phyloP scores from a whole-genome alignment of 2,888 invertebrate species.

The Blastobasis lacticolella region DNA sequence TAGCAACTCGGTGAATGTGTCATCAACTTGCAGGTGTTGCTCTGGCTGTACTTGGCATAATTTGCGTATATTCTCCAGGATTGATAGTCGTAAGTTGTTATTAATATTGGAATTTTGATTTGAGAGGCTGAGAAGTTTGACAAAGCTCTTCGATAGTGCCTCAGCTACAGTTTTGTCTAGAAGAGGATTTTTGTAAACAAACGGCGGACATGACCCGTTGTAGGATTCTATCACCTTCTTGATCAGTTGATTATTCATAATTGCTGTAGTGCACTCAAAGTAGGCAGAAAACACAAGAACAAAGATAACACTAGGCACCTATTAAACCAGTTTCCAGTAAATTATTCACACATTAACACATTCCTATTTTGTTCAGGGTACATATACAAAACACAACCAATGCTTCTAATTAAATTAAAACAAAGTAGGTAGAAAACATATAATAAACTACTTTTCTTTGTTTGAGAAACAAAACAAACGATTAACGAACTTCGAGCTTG shows the following conservation, averaged over 20 bases:
- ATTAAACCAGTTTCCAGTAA: too few relatives aligned
- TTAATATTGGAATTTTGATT: constrained; percentile 36
- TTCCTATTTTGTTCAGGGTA: too few relatives aligned
- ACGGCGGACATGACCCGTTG: constrained; percentile 36
- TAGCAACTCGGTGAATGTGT: constrained; percentile 34
- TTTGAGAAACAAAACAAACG: too few relatives aligned
- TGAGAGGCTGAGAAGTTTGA: constrained; percentile 44
- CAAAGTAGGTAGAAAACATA: too few relatives aligned
- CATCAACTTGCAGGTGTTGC: constrained; percentile 40
- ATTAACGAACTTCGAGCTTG: too few relatives aligned
- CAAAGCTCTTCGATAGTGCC: constrained; percentile 48
- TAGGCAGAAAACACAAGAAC: too few relatives aligned
- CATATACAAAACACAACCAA: too few relatives aligned
- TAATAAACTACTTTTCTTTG: too few relatives aligned
- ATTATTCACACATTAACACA: too few relatives aligned
- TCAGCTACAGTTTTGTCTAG: constrained; percentile 47
- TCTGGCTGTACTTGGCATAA: constrained; percentile 42
- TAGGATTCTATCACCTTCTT: constrained; percentile 44
- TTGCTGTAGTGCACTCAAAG: not conserved
- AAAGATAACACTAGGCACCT: too few relatives aligned
- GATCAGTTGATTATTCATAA: constrained; percentile 50
- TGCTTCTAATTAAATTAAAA: too few relatives aligned
- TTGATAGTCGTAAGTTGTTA: constrained; percentile 37
- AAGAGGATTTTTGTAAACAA: constrained; percentile 47
- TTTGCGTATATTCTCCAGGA: constrained; percentile 48